Percentiles rank a stretch among this genome's conserved stretches.
Evolutionary conservation across 2,113 vertebrate species (phyloP).

Genomic region (Equus przewalskii): DNA sequence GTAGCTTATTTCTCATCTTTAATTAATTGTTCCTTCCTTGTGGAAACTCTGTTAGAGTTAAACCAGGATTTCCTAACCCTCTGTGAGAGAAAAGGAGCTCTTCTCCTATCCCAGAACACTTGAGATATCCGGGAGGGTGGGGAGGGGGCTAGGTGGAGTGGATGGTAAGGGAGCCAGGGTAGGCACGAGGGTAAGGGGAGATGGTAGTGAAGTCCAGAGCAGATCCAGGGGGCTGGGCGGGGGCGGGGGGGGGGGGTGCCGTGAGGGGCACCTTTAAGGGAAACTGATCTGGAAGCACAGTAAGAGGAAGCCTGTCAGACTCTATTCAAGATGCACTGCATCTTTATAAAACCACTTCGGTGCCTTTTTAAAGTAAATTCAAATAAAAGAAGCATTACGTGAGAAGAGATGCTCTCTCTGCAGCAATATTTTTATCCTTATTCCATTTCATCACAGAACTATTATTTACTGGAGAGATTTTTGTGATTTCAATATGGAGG

Average conservation of each 20-base stretch:
- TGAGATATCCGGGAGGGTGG: background rate
- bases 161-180: accelerated
- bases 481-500: background rate
- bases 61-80: background rate
- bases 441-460: background rate
- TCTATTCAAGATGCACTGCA: background rate
- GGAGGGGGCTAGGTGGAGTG: background rate
- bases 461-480: background rate
- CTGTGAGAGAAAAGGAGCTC: background rate
- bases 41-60: slow-evolving; percentile 30
- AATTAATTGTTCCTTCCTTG: slow-evolving; percentile 66
- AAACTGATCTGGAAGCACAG: background rate
- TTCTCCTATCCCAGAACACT: background rate
- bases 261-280: background rate
- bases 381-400: background rate
- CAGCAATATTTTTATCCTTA: background rate
- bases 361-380: background rate
- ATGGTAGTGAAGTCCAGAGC: background rate
- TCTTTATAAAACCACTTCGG: background rate
- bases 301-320: background rate
- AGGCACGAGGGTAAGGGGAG: background rate
- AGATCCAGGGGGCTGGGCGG: too few species aligned
- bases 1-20: slow-evolving; percentile 53
- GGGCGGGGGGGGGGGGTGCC: background rate
- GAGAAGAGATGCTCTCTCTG: background rate